Conservation (phyloP, 2,113 vertebrate genomes). For the Salminus brasiliensis region DNA sequence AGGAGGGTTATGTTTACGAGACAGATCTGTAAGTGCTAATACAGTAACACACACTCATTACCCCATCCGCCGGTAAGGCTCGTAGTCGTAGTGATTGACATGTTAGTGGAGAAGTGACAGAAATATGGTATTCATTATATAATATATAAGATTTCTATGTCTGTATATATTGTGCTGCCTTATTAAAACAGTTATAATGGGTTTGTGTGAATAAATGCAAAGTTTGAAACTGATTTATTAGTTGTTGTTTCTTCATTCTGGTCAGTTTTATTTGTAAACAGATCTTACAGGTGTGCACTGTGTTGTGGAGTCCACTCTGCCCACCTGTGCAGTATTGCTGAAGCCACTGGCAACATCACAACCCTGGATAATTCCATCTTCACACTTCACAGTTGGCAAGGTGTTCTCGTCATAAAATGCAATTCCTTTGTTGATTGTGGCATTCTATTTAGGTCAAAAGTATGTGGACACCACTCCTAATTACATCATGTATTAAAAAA, state of each 20-base stretch:
- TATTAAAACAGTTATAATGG: conserved; percentile 72
- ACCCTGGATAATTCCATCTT: too few relatives aligned
- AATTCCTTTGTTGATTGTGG: too few relatives aligned
- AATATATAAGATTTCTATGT: conserved; percentile 20
- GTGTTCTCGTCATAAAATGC: too few relatives aligned
- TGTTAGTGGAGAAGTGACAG: conserved; percentile 62
- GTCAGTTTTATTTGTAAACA: background rate
- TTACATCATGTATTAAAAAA: too few relatives aligned
- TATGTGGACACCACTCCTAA: too few relatives aligned
- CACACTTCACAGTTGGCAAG: too few relatives aligned
- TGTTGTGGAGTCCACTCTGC: too few relatives aligned
- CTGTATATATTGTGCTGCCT: conserved; percentile 77
- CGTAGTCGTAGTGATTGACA: conserved; percentile 65
- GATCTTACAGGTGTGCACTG: too few relatives aligned
- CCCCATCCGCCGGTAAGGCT: conserved; percentile 66
- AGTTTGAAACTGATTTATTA: conserved; percentile 1
- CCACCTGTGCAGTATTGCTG: too few relatives aligned
- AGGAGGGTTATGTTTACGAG: background rate
- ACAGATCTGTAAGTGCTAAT: background rate
- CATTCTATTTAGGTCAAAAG: too few relatives aligned
- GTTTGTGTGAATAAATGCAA: conserved; percentile 79
- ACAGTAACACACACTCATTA: conserved; percentile 49
- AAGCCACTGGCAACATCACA: too few relatives aligned
- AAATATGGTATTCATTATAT: conserved; percentile 64
- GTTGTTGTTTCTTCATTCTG: background rate